These are phyloP conservation scores for Zootermopsis nevadensis DNA, from an alignment of 2,888 invertebrate species.

Conservation along the genomic window DNA sequence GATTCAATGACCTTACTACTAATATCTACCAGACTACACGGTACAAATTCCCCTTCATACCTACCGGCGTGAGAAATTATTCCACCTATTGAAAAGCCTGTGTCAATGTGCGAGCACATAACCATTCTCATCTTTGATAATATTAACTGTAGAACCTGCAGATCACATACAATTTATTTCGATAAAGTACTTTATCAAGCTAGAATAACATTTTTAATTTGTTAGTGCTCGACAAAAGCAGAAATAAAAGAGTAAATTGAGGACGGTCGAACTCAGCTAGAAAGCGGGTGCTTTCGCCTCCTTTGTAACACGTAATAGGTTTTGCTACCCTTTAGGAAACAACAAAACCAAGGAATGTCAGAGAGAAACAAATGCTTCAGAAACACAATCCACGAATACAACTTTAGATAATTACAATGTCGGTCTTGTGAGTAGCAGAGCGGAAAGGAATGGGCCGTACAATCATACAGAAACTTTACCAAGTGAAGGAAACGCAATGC, in stretches of 20 bases:
- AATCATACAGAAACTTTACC: background rate
- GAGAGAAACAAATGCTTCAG: background rate
- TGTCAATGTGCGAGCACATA: no score
- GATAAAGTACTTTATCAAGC: no score
- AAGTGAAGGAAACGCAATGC: background rate
- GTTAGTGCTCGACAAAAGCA: no score
- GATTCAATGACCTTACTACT: no score
- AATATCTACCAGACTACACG: no score
- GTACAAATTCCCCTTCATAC: no score
- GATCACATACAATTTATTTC: no score
- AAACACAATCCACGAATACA: background rate
- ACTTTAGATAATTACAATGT: background rate
- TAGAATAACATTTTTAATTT: no score
- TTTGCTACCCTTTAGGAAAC: background rate
- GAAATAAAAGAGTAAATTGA: background rate
- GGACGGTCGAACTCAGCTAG: background rate
- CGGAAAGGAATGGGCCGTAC: background rate
- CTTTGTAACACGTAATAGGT: background rate
- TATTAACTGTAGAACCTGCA: no score
- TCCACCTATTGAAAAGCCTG: no score
- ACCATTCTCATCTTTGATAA: no score
- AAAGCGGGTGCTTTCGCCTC: background rate
- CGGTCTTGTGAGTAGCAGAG: background rate
- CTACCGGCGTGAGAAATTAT: no score
- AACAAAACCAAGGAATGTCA: background rate